Conservation (phyloP, 2,888 invertebrate species). For the Aspidapion aeneum region DNA sequence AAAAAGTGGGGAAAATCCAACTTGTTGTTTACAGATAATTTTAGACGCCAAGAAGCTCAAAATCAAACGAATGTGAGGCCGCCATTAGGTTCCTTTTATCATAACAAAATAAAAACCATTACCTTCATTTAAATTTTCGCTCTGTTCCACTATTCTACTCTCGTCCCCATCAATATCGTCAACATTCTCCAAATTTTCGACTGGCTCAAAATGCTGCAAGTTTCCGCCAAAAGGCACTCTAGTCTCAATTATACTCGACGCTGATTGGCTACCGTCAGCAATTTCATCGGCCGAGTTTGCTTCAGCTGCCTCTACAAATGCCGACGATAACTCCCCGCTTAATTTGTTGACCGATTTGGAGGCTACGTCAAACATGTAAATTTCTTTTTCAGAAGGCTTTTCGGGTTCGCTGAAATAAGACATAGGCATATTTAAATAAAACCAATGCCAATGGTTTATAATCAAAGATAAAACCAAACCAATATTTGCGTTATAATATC, state of each 20-base stretch:
- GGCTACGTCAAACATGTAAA: slow-evolving; percentile 82
- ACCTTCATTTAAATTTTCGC: neutral
- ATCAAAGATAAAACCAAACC: neutral
- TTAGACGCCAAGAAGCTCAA: no score
- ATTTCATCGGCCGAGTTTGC: slow-evolving; percentile 59
- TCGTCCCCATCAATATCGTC: slow-evolving; percentile 21
- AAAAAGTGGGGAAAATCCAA: no score
- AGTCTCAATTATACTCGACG: slow-evolving; percentile 4
- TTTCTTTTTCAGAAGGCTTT: slow-evolving; percentile 62
- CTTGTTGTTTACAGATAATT: no score
- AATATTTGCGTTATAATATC: neutral
- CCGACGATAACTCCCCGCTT: slow-evolving; percentile 76
- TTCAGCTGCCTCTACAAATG: slow-evolving; percentile 85
- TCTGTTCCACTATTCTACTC: neutral
- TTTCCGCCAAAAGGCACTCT: slow-evolving; percentile 19
- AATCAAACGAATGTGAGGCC: no score
- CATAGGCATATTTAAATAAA: no score
- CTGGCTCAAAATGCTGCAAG: slow-evolving; percentile 11
- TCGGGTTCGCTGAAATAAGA: slow-evolving; percentile 27
- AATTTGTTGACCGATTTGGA: slow-evolving; percentile 73
- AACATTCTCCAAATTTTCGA: slow-evolving; percentile 8
- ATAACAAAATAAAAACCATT: no score
- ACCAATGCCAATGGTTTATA: neutral
- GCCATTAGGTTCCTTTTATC: no score
- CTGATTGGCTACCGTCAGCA: neutral